Conservation (phyloP, 2,888 invertebrate species). For the Alitta virens region DNA sequence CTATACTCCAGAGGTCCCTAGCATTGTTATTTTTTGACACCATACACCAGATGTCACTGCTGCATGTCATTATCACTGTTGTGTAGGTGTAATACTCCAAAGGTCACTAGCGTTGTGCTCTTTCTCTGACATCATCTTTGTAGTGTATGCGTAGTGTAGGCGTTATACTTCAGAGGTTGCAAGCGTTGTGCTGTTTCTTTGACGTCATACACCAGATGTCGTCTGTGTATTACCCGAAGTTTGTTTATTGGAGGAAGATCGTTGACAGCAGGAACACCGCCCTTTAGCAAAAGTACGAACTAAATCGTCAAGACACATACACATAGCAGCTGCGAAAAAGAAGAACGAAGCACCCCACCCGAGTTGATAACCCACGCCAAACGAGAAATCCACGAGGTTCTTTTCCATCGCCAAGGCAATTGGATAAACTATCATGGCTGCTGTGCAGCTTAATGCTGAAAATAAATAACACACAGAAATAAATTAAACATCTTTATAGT, state of each 20-base stretch:
- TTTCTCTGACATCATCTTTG: neutral
- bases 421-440: constrained; percentile 53
- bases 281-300: constrained; percentile 21
- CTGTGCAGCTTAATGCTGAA: constrained; percentile 47
- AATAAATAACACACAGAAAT: neutral
- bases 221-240: too few relatives aligned
- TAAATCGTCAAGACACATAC: constrained; percentile 29
- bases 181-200: neutral
- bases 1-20: too few relatives aligned
- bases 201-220: constrained; percentile 9
- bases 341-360: constrained; percentile 54
- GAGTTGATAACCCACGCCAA: constrained; percentile 51
- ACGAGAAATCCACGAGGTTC: constrained; percentile 36
- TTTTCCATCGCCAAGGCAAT: constrained; percentile 43
- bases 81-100: too few relatives aligned
- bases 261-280: constrained; percentile 12
- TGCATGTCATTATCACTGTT: too few relatives aligned
- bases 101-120: too few relatives aligned
- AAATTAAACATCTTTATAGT: too few relatives aligned
- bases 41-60: neutral
- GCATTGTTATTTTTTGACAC: neutral
- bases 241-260: neutral
- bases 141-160: too few relatives aligned
- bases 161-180: too few relatives aligned
- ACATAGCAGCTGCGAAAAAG: constrained; percentile 36